These are phyloP conservation scores for Pungitius pungitius DNA, from an alignment of 2,113 vertebrate species.

Conservation along the genomic window DNA sequence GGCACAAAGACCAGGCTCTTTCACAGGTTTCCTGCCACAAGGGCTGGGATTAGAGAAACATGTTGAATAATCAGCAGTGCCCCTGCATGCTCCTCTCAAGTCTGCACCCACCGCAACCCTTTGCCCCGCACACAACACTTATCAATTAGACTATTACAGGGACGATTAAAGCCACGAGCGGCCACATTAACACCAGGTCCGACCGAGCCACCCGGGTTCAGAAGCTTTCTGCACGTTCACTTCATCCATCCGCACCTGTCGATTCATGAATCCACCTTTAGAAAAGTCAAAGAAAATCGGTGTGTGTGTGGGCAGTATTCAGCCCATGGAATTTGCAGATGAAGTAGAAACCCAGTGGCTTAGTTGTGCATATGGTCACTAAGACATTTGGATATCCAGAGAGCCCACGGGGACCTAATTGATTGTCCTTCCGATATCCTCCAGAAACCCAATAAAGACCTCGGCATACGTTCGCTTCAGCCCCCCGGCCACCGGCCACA, in stretches of 20 bases:
- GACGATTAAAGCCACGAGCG: slow-evolving; percentile 66
- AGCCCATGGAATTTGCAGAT: slow-evolving; percentile 27
- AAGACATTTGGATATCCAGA: slow-evolving; percentile 57
- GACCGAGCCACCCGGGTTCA: slow-evolving; percentile 44
- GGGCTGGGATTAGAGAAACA: slow-evolving; percentile 84
- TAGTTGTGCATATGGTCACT: slow-evolving; percentile 37
- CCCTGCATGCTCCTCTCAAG: slow-evolving; percentile 71
- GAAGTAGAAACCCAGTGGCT: slow-evolving; percentile 46
- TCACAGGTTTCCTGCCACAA: slow-evolving; percentile 86
- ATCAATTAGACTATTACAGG: slow-evolving; percentile 64
- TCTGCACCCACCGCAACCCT: slow-evolving; percentile 50
- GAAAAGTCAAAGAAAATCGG: background rate
- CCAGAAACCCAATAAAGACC: slow-evolving; percentile 73
- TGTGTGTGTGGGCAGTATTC: background rate
- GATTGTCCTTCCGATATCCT: slow-evolving; percentile 68
- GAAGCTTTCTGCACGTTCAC: slow-evolving; percentile 12
- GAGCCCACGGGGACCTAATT: slow-evolving; percentile 70
- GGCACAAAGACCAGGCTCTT: slow-evolving; percentile 87
- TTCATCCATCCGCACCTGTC: slow-evolving; percentile 18
- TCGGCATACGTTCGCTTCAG: slow-evolving; percentile 70
- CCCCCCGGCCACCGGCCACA: slow-evolving; percentile 41
- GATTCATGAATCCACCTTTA: background rate
- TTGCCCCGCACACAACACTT: slow-evolving; percentile 62
- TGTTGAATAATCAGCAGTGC: slow-evolving; percentile 82
- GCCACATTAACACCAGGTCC: slow-evolving; percentile 38